Evolutionary conservation across 2,113 vertebrate genomes (phyloP).

Genomic region (Microcebus griseorufus): DNA sequence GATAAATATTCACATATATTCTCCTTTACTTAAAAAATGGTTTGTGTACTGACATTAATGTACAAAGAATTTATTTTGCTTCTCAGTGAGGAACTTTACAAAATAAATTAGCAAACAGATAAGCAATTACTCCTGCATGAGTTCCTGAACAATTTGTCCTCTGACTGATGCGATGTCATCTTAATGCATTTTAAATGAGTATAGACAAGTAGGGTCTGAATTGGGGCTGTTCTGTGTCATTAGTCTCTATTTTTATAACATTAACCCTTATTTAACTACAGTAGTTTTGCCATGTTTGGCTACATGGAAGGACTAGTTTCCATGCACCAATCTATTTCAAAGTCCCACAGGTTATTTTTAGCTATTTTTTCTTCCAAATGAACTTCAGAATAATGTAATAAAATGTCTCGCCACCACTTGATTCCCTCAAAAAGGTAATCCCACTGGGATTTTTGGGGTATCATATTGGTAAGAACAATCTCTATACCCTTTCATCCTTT

Average conservation of each 20-base stretch:
- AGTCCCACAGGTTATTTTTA: background rate
- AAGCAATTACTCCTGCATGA: background rate
- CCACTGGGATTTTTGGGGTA: background rate
- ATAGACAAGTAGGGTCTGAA: background rate
- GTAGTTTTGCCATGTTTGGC: rapidly evolving
- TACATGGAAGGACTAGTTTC: background rate
- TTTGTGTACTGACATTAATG: background rate
- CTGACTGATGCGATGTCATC: background rate
- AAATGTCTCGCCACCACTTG: background rate
- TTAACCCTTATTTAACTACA: background rate
- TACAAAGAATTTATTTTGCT: background rate
- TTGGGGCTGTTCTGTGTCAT: background rate
- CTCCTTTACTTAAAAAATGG: background rate
- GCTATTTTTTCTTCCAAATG: background rate
- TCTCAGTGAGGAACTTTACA: background rate
- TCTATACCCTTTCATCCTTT: background rate
- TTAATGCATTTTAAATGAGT: too few species aligned
- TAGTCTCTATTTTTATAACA: background rate
- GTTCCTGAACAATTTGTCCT: background rate
- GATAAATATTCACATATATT: background rate
- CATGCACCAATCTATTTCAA: background rate
- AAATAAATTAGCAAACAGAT: background rate
- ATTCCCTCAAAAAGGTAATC: background rate
- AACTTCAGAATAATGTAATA: background rate
- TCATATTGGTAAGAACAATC: background rate